These are phyloP conservation scores for Tyrannus savana DNA, from an alignment of 2,113 vertebrate species.

Conservation along the genomic window DNA sequence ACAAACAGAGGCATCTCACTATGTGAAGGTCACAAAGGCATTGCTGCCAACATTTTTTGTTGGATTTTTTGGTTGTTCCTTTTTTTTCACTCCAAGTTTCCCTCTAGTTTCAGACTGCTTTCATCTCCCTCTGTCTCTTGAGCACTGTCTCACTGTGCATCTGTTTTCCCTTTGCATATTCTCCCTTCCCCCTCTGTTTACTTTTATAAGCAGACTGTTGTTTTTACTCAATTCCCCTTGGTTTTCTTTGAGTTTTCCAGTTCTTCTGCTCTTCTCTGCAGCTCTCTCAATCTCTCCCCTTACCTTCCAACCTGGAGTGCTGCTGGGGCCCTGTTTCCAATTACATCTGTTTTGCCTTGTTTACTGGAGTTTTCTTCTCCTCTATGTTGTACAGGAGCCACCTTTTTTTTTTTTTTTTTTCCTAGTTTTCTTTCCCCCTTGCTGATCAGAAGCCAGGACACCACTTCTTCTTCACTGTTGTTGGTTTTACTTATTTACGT, in stretches of 20 bases:
- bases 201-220: conserved; percentile 59
- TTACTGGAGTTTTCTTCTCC: conserved; percentile 26
- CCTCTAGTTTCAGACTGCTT: neutral
- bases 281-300: neutral
- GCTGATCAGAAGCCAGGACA: conserved; percentile 5
- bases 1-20: neutral
- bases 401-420: neutral
- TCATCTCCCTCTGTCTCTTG: neutral
- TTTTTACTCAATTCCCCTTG: conserved; percentile 57
- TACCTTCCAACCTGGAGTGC: neutral
- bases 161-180: conserved; percentile 67
- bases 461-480: neutral
- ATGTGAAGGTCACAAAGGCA: neutral
- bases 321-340: conserved; percentile 1
- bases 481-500: neutral
- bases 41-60: neutral
- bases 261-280: conserved; percentile 55
- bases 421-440: neutral
- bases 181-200: conserved; percentile 59
- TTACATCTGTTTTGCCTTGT: conserved; percentile 28
- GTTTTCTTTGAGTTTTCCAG: conserved; percentile 46
- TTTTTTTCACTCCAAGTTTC: neutral
- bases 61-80: neutral
- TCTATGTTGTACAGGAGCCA: neutral
- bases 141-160: conserved; percentile 37